Evolutionary conservation across 2,888 invertebrate species (phyloP).

Genomic region (Andrena marginata): DNA sequence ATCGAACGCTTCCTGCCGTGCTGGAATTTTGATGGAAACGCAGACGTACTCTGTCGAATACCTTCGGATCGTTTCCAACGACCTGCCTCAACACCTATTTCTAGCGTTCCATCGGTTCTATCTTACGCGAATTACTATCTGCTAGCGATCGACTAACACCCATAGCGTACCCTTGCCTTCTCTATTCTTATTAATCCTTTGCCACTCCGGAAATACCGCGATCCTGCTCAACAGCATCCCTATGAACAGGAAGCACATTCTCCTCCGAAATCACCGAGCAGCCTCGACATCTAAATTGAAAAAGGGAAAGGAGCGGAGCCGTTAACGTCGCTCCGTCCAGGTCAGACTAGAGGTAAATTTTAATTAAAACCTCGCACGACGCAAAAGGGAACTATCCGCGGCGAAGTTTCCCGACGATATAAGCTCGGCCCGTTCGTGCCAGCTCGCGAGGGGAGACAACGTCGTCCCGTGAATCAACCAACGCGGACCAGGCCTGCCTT

Average conservation of each 20-base stretch:
- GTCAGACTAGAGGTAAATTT: conserved; percentile 11
- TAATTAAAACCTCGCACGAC: conserved; percentile 16
- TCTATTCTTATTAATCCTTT: no score
- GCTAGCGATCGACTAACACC: no score
- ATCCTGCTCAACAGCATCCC: no score
- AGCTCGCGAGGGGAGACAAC: not conserved
- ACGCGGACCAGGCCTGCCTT: not conserved
- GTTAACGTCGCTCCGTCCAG: not conserved
- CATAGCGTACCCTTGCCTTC: no score
- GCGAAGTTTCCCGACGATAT: conserved; percentile 4
- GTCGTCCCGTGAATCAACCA: conserved; percentile 7
- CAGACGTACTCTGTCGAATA: not conserved
- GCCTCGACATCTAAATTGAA: not conserved
- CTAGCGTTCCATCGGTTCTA: not conserved
- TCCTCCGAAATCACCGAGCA: not conserved
- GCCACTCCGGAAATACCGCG: no score
- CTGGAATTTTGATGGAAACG: not conserved
- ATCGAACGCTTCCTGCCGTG: conserved; percentile 27
- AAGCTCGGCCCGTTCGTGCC: not conserved
- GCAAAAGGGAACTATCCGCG: conserved; percentile 2
- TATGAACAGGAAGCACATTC: no score
- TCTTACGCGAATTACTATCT: no score
- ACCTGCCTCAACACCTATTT: not conserved
- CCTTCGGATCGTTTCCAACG: no score
- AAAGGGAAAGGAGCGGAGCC: not conserved